Evolutionary conservation across 2,888 invertebrate genomes (phyloP).

Genomic region (Protophormia terraenovae): DNA sequence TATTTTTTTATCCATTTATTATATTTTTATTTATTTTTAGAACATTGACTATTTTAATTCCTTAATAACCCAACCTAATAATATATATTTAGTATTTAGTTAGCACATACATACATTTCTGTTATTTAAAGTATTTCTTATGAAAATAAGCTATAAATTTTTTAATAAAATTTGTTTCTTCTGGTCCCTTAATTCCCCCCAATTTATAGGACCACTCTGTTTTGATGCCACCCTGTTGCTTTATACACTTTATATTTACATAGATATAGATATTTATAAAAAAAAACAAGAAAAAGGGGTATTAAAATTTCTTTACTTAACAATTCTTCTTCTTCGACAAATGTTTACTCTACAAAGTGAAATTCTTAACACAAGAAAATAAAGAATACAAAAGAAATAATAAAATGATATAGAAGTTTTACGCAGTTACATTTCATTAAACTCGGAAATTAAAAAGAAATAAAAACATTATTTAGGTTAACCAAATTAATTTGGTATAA

Average conservation of each 20-base stretch:
- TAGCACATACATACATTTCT: no score
- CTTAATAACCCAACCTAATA: no score
- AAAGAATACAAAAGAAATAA: background rate
- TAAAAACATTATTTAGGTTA: slow-evolving; percentile 56
- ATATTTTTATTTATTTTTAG: no score
- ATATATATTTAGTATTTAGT: no score
- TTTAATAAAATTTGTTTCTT: no score
- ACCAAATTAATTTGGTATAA: slow-evolving; percentile 52
- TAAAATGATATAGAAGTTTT: background rate
- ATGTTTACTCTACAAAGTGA: slow-evolving; percentile 41
- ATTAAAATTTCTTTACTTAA: slow-evolving; percentile 1
- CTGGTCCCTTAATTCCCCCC: background rate
- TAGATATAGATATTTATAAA: no score
- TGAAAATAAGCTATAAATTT: no score
- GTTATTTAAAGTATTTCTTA: no score
- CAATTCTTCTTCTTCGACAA: slow-evolving; percentile 12
- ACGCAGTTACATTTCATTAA: slow-evolving; percentile 23
- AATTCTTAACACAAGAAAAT: slow-evolving; percentile 24
- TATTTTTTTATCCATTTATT: no score
- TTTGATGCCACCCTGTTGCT: background rate
- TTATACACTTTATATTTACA: background rate
- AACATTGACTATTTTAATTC: no score
- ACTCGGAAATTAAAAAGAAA: slow-evolving; percentile 29
- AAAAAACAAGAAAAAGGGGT: background rate
- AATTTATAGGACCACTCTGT: background rate